Evolutionary conservation across 2,797 vertebrate species (phyloP).

Genomic region (Sardinella longiceps): DNA sequence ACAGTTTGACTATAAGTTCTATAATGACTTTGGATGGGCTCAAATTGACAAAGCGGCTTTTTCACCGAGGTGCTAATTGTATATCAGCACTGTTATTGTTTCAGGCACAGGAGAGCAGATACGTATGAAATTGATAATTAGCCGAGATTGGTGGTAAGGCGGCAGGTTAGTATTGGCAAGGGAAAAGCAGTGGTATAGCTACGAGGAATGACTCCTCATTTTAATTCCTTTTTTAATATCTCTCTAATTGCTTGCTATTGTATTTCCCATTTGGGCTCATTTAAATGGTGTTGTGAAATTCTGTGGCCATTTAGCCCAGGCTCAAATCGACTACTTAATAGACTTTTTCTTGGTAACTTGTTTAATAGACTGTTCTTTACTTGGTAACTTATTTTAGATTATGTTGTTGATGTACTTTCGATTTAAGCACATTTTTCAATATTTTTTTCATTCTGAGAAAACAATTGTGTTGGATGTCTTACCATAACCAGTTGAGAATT

Average conservation of each 20-base stretch:
- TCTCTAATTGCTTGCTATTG: not conserved
- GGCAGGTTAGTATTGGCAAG: constrained; percentile 1
- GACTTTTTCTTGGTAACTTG: not conserved
- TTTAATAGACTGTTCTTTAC: not conserved
- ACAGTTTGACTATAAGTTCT: not conserved
- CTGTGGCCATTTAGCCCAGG: not conserved
- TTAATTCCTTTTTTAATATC: not conserved
- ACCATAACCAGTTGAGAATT: no score
- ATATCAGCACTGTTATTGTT: not conserved
- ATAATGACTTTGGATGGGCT: constrained; percentile 27
- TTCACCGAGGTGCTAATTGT: not conserved
- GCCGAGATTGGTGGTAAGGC: not conserved
- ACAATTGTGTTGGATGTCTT: no score
- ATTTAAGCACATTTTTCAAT: no score
- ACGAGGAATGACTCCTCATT: not conserved
- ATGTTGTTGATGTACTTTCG: not conserved
- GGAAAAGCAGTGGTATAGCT: not conserved
- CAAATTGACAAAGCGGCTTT: constrained; percentile 30
- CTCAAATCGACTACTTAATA: not conserved
- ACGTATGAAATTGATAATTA: constrained; percentile 28
- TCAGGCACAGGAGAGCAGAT: constrained; percentile 29
- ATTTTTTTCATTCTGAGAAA: no score
- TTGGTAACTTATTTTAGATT: not conserved
- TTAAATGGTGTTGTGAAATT: constrained; percentile 26
- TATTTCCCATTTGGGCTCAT: constrained; percentile 22